These are phyloP conservation scores for Melanotaenia trifasciata DNA, from an alignment of 2,797 vertebrate species.

Conservation along the genomic window DNA sequence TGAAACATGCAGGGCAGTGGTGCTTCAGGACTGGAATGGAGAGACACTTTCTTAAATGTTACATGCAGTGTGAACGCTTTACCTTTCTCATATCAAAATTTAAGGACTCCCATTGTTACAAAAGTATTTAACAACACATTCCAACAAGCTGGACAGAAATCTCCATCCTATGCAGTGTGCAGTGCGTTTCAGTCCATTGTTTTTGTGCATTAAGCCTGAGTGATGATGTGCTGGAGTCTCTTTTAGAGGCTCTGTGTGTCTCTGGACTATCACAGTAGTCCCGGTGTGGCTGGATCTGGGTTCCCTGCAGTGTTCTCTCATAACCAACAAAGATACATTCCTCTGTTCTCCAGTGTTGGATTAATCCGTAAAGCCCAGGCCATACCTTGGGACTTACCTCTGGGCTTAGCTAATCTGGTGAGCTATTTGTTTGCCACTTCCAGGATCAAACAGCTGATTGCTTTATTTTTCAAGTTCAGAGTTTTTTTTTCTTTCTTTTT, in stretches of 20 bases:
- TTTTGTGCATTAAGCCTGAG: conserved; percentile 51
- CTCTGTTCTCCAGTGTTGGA: conserved; percentile 60
- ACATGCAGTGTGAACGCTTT: conserved; percentile 29
- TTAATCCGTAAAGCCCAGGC: conserved; percentile 76
- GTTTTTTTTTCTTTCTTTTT: conserved; percentile 22
- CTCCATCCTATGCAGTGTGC: conserved; percentile 47
- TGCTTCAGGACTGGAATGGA: too few species aligned
- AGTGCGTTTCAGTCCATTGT: conserved; percentile 56
- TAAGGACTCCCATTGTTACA: conserved; percentile 50
- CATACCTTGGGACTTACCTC: conserved; percentile 74
- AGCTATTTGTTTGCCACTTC: conserved; percentile 77
- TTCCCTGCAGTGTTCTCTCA: conserved; percentile 51
- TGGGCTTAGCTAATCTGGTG: conserved; percentile 77
- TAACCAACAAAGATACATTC: conserved; percentile 73
- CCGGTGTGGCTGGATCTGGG: conserved; percentile 35
- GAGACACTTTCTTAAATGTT: too few species aligned
- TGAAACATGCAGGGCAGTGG: too few species aligned
- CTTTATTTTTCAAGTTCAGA: conserved; percentile 48
- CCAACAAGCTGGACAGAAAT: conserved; percentile 39
- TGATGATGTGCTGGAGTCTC: conserved; percentile 34
- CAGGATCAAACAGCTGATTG: conserved; percentile 69
- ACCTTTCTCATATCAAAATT: conserved; percentile 47
- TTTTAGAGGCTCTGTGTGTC: conserved; percentile 34
- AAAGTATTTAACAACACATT: conserved; percentile 56
- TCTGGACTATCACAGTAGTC: conserved; percentile 36